These are phyloP conservation scores for Delichon dasypus DNA, from an alignment of 2,797 vertebrate species.

Conservation along the genomic window DNA sequence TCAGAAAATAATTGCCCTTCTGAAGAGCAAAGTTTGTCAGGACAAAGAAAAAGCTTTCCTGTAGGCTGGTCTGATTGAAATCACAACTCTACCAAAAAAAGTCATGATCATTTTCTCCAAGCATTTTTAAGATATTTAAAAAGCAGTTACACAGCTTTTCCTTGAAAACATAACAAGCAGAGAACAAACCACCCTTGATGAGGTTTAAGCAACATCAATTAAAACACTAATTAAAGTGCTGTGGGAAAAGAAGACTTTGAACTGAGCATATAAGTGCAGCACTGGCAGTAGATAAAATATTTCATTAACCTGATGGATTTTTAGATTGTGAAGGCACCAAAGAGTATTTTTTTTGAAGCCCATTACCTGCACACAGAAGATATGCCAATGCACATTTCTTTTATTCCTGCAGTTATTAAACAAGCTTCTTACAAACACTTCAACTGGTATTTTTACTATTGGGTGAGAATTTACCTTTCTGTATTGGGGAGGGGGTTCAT, in stretches of 20 bases:
- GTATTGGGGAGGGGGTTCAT: fast-evolving
- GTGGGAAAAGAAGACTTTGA: background rate
- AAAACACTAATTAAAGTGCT: background rate
- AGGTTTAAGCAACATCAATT: background rate
- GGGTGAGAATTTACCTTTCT: background rate
- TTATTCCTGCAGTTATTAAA: background rate
- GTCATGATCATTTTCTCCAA: background rate
- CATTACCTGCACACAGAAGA: background rate
- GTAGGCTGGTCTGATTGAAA: background rate
- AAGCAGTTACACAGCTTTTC: background rate
- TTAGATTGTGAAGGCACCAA: background rate
- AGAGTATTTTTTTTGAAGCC: background rate
- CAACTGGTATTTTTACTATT: background rate
- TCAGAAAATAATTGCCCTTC: background rate
- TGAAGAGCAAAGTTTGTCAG: background rate
- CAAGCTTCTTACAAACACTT: background rate
- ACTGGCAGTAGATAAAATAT: background rate
- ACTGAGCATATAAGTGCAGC: background rate
- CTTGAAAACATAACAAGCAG: background rate
- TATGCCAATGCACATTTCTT: fast-evolving
- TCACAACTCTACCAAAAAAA: background rate
- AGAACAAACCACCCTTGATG: background rate
- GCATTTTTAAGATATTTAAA: background rate
- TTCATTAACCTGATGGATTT: background rate
- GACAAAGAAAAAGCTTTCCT: background rate